These are phyloP conservation scores for Caenorhabditis zanzibari DNA, from an alignment of 2,888 invertebrate species.

Conservation along the genomic window DNA sequence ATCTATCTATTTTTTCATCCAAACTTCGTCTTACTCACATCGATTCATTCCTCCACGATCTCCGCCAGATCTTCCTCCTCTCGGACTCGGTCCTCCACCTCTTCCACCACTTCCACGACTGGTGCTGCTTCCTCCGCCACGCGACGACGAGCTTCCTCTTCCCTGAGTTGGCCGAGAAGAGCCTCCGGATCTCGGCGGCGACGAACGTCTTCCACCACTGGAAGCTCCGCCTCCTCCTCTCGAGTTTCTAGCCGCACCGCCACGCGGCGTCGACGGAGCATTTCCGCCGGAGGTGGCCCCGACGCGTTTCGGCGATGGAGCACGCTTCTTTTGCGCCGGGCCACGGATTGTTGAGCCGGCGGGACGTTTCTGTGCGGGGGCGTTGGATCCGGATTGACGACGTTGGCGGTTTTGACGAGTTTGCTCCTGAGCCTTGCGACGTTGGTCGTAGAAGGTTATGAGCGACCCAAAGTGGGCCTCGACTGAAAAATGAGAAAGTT, in stretches of 20 bases:
- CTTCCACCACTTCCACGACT: conserved; percentile 7
- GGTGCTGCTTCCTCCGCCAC: background rate
- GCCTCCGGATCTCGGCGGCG: conserved; percentile 18
- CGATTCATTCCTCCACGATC: conserved; percentile 1
- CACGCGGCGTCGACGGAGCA: conserved; percentile 10
- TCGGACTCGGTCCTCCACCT: background rate
- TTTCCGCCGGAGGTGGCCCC: background rate
- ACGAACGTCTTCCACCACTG: conserved; percentile 1
- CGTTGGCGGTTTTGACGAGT: conserved; percentile 1
- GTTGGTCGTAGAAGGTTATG: conserved; percentile 63
- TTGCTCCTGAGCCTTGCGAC: conserved; percentile 49
- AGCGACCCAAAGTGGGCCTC: conserved; percentile 70
- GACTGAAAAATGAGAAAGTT: conserved; percentile 56
- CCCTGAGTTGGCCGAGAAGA: background rate
- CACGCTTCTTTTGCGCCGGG: conserved; percentile 42
- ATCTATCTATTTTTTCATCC: background rate
- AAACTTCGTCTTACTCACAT: background rate
- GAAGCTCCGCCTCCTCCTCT: conserved; percentile 16
- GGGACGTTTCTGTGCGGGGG: conserved; percentile 37
- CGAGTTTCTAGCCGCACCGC: conserved; percentile 23
- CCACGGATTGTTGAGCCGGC: conserved; percentile 63
- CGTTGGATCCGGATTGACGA: background rate
- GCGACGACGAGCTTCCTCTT: conserved; percentile 11
- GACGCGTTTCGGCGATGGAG: conserved; percentile 44
- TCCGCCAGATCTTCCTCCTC: background rate